Evolutionary conservation across 2,797 vertebrate genomes (phyloP).

Genomic region (Lophotriccus pileatus): DNA sequence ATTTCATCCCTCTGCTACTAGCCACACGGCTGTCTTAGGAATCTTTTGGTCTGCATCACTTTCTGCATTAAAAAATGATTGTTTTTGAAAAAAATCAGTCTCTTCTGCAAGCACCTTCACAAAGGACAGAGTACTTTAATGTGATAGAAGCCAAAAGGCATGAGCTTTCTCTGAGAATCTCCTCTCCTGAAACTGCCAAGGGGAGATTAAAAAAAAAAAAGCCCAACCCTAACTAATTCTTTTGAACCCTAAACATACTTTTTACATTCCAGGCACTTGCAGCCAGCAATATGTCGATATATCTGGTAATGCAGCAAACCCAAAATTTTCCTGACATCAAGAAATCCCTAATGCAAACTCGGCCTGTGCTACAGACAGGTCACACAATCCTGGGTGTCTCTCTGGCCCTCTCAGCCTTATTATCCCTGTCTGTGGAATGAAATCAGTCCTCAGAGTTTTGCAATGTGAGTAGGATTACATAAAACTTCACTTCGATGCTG

Average conservation of each 20-base stretch:
- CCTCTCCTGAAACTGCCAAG: background rate
- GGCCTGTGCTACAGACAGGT: background rate
- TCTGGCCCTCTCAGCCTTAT: background rate
- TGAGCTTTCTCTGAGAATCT: background rate
- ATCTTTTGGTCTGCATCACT: background rate
- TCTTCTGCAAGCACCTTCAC: background rate
- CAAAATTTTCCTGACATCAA: background rate
- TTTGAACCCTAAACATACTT: background rate
- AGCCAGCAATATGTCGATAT: background rate
- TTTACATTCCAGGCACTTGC: background rate
- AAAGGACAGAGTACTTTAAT: background rate
- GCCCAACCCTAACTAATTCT: fast-evolving
- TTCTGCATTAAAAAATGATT: background rate
- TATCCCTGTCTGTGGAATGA: background rate
- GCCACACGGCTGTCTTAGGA: background rate
- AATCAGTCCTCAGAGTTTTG: background rate
- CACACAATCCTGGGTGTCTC: background rate
- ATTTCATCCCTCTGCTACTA: background rate
- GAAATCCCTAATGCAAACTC: background rate
- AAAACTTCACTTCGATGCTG: background rate
- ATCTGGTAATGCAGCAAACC: background rate
- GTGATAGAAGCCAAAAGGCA: background rate
- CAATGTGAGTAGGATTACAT: background rate
- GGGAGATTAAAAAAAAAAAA: background rate
- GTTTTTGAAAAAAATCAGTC: background rate